Conservation (phyloP, 1,140 invertebrate species). For the Odontomachus brunneus region DNA sequence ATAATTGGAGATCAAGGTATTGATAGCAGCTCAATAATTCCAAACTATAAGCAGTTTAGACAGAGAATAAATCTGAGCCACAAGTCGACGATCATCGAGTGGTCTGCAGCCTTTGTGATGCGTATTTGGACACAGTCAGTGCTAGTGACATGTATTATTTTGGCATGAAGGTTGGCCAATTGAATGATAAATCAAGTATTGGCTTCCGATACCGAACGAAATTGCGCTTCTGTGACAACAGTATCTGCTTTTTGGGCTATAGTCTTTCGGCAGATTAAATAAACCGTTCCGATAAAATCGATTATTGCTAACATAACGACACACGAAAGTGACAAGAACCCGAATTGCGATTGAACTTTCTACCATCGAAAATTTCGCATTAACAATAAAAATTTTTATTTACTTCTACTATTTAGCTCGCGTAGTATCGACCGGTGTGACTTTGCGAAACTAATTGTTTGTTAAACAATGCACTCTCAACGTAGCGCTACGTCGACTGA, state of each 20-base stretch:
- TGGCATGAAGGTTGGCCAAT: slow-evolving; percentile 48
- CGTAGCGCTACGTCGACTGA: not conserved
- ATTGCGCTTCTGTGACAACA: slow-evolving; percentile 57
- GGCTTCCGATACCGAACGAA: slow-evolving; percentile 52
- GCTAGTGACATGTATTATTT: slow-evolving; percentile 40
- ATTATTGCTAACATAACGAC: slow-evolving; percentile 11
- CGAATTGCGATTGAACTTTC: slow-evolving; percentile 5
- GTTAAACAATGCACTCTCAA: not conserved
- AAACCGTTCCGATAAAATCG: slow-evolving; percentile 35
- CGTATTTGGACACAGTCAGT: slow-evolving; percentile 32
- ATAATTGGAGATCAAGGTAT: not conserved
- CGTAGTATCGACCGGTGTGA: not conserved
- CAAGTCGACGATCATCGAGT: slow-evolving; percentile 47
- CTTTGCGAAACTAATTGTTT: not conserved
- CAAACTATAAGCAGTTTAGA: slow-evolving; percentile 8
- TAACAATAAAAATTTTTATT: not conserved
- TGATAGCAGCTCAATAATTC: slow-evolving; percentile 24
- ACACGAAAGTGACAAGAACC: not conserved
- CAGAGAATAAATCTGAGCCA: slow-evolving; percentile 32
- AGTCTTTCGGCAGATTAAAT: slow-evolving; percentile 53
- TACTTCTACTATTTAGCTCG: not conserved
- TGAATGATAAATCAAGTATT: slow-evolving; percentile 61
- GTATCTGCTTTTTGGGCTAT: slow-evolving; percentile 46
- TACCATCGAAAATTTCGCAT: not conserved
- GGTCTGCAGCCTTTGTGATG: slow-evolving; percentile 30